These are phyloP conservation scores for Rhynchophorus ferrugineus DNA, from an alignment of 1,140 invertebrate species.

Conservation along the genomic window DNA sequence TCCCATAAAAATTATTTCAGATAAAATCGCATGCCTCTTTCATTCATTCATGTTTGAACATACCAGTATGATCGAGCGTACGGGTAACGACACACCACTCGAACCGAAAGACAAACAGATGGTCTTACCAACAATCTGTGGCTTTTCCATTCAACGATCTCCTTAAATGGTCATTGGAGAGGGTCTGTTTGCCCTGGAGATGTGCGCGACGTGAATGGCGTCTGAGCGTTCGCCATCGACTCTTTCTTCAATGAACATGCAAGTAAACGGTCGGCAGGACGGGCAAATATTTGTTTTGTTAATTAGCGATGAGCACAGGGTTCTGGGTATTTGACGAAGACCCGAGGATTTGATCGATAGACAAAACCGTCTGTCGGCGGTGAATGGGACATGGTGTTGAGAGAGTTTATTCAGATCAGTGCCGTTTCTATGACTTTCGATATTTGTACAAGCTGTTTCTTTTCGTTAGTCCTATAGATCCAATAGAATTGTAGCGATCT, in stretches of 20 bases:
- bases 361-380: too few species aligned
- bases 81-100: background rate
- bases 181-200: background rate
- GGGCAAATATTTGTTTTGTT: background rate
- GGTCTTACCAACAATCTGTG: background rate
- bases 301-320: background rate
- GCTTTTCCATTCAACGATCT: background rate
- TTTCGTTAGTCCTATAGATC: too few species aligned
- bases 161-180: background rate
- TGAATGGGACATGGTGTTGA: too few species aligned
- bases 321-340: background rate
- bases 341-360: too few species aligned
- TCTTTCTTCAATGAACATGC: background rate
- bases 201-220: background rate
- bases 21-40: too few species aligned
- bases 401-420: too few species aligned
- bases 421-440: too few species aligned
- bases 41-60: too few species aligned
- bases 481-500: too few species aligned
- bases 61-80: too few species aligned
- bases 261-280: background rate
- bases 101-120: background rate
- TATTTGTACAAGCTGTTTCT: too few species aligned
- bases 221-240: background rate
- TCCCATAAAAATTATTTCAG: too few species aligned